Base-by-base conservation (phyloP, 2,888 invertebrate genomes). In the Beris morrisii region DNA sequence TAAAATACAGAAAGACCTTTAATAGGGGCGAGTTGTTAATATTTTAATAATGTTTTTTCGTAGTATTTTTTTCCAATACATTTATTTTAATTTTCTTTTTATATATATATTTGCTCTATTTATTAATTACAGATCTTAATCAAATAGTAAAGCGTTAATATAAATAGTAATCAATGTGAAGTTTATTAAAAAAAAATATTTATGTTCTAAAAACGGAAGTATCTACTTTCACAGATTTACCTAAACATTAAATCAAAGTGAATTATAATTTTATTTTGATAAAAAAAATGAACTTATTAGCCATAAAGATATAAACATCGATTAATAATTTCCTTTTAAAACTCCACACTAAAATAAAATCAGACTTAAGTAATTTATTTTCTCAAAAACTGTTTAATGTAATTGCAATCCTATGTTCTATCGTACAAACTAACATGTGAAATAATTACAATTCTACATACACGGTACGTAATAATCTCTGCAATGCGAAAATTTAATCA, bases 21-120 rank as follows among this genome's bases (percentile, higher is more conserved):
- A 9, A 30, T 50, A 52, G 61, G 38, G 61, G 61, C 61, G 50
- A 61, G 61, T 61, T 61, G 61, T 61, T 61, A 61, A 61, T 61
- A 61, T 61, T 50, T 61, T 61, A 50, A 38, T 38, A 38, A 61
- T 53, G 61, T 50, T 61, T 50, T 22, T 61, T 32, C 50, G 12
- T 59, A 48, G 38, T 61, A 61, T 22, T 52, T 38, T 38, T 52
- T 38, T 52, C 61, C 38, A 50, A 61, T 61, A 38, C 50, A 50
- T 61, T 38, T 61, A 61, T 52, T 52, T 61, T 61, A 38, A 50
- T 50, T 38, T 22, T 22, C 38, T 15, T 43, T 15, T 38, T 12
- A 48, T 50, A 31, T 50, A 50, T 50, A 50, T 59, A 48, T 59
- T 56, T 32, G 13, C 48, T 52, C 38, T 61, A 61, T 61, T 61